Evolutionary conservation across 2,888 invertebrate species (phyloP).

Genomic region (Euphydryas editha): DNA sequence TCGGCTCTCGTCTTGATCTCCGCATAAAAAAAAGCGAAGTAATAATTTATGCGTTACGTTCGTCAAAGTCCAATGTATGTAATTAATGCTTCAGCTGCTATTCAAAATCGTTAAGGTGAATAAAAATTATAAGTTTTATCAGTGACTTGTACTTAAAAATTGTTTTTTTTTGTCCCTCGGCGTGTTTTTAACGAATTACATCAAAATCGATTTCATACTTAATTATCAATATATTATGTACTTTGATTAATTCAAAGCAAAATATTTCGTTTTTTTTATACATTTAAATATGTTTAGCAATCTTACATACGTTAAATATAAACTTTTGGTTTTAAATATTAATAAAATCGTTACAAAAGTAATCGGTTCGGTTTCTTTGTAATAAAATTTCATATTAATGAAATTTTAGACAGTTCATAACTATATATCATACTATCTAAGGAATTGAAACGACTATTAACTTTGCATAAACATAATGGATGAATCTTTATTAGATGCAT

Average conservation of each 20-base stretch:
- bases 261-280: neutral
- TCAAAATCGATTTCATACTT: constrained; percentile 6
- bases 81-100: constrained; percentile 23
- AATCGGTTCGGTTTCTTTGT: neutral
- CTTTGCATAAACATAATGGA: constrained; percentile 19
- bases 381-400: constrained; percentile 11
- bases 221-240: constrained; percentile 5
- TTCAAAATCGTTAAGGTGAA: neutral
- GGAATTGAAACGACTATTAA: constrained; percentile 14
- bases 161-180: neutral
- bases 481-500: constrained; percentile 20
- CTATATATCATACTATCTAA: constrained; percentile 4
- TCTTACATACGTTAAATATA: neutral
- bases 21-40: neutral
- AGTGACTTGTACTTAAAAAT: neutral
- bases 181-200: neutral
- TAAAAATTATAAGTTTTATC: neutral
- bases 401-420: constrained; percentile 15
- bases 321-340: too few relatives aligned
- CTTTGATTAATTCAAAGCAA: neutral
- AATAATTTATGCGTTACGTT: constrained; percentile 24
- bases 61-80: constrained; percentile 15
- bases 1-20: neutral
- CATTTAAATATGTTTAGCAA: neutral
- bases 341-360: neutral